Evolutionary conservation across 2,797 vertebrate species (phyloP).

Genomic region (Danio aesculapii): DNA sequence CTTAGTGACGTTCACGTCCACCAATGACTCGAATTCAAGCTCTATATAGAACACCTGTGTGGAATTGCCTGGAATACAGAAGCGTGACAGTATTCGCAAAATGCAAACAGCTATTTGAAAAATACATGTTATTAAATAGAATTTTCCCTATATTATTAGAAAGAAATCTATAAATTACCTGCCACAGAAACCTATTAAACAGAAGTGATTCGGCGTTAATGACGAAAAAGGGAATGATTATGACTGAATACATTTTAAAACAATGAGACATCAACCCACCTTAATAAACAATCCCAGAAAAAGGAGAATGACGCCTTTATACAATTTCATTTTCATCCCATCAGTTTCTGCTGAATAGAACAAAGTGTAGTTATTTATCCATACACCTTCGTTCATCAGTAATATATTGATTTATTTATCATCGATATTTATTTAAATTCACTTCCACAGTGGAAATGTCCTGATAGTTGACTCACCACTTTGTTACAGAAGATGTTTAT

Average conservation of each 20-base stretch:
- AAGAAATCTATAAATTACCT: background rate
- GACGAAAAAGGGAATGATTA: background rate
- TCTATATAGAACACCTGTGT: constrained; percentile 66
- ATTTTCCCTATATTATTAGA: background rate
- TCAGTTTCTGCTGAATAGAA: constrained; percentile 14
- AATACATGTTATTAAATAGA: background rate
- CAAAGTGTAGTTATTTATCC: background rate
- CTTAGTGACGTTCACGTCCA: accelerated
- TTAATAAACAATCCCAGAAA: constrained; percentile 53
- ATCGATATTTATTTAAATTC: too few species aligned
- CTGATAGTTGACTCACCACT: too few species aligned
- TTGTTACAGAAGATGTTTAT: too few species aligned
- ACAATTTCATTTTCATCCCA: constrained; percentile 65
- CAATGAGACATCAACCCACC: constrained; percentile 37
- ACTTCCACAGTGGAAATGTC: too few species aligned
- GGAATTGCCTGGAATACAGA: constrained; percentile 53
- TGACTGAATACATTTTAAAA: background rate
- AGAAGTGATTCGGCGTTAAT: background rate
- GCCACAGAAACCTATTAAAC: constrained; percentile 22
- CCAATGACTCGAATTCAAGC: constrained; percentile 59
- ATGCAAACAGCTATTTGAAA: background rate
- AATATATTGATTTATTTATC: background rate
- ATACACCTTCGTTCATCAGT: background rate
- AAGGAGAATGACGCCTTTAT: constrained; percentile 48
- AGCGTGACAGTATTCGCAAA: constrained; percentile 6